A percentile compares a stretch with the other conserved stretches of the same genome.
Conservation (phyloP, 2,888 invertebrate genomes). For the Mycogona germanica region DNA sequence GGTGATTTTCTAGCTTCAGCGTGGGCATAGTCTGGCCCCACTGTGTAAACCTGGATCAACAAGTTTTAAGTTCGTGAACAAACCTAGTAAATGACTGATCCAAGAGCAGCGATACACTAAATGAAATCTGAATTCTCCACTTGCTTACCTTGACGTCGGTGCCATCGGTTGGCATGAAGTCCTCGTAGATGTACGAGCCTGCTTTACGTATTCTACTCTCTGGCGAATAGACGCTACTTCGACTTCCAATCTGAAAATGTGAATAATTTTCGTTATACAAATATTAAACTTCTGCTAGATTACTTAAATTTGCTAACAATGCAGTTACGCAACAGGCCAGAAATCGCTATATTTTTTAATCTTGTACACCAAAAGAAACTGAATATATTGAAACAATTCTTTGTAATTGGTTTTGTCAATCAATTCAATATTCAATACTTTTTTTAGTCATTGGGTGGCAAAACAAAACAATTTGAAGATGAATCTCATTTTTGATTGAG, state of each 20-base stretch:
- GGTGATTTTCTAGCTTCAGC: conserved; percentile 99
- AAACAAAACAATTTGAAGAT: no score
- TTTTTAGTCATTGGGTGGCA: no score
- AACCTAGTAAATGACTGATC: no score
- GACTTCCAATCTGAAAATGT: conserved; percentile 72
- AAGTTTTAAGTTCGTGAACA: background rate
- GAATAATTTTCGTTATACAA: background rate
- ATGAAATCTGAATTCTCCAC: no score
- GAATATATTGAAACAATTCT: no score
- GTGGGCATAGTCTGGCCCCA: conserved; percentile 98
- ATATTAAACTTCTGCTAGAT: no score
- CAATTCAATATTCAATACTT: no score
- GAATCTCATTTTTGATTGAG: no score
- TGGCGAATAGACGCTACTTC: conserved; percentile 97
- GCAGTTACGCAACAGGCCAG: background rate
- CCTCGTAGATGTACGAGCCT: conserved; percentile 98
- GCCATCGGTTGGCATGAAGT: conserved; percentile 99
- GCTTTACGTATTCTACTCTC: conserved; percentile 92
- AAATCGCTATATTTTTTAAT: conserved; percentile 1
- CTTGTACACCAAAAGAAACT: no score
- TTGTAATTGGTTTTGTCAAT: background rate
- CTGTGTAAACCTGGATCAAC: conserved; percentile 79
- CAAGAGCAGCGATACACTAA: no score
- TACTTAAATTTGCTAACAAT: conserved; percentile 1
- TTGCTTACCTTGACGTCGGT: conserved; percentile 55